Evolutionary conservation across 2,797 vertebrate species (phyloP), one percentile per base, ranked within the genome.

Genomic region (Perodicticus potto): DNA sequence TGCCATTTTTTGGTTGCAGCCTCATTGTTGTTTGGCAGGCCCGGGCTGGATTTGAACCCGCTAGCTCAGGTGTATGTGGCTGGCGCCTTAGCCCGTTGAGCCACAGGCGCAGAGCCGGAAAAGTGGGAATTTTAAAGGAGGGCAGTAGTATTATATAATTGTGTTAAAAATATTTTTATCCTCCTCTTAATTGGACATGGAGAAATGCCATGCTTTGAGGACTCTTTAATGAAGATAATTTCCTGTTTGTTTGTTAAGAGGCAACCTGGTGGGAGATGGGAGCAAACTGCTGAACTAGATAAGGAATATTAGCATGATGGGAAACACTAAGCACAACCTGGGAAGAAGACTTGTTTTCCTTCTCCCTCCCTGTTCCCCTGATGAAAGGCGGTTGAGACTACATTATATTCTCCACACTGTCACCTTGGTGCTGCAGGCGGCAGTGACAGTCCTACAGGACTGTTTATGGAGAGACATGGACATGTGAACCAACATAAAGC

Each of bases 391-490:
- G 7, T 5, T 22, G 14, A 63, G 17, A 34, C 11, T 29, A 8
- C n/a, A 13, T 32, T 32, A 70, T 1, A 13, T 4, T 27, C 6
- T 83, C 9, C 23, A 65, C 14, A 45, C 4, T 32, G 55, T 55
- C 5, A 12, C 13, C 23, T 7, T 29, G 14, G 43, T 16, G 14
- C 16, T 40, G 7, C 13, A 6, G 4, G 17, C 8, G 12, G 3
- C 14, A 25, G 10, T 8, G 34, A 57, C 3, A 16, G 1, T 2
- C 17, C 5, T 7, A 53, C 3, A 1, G 14, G 4, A 17, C 20
- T 23, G 19, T 6, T 70, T 11, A 1, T 2, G 10, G 29, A 65
- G 65, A 9, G 14, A 16, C 6, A 61, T 1, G 32, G 27, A 20
- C 5, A 0, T 25, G 0, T 19, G 74, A 77, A 53, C 13, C 9